Evolutionary conservation across 2,113 vertebrate genomes (phyloP).

Genomic region (Ameiurus melas): DNA sequence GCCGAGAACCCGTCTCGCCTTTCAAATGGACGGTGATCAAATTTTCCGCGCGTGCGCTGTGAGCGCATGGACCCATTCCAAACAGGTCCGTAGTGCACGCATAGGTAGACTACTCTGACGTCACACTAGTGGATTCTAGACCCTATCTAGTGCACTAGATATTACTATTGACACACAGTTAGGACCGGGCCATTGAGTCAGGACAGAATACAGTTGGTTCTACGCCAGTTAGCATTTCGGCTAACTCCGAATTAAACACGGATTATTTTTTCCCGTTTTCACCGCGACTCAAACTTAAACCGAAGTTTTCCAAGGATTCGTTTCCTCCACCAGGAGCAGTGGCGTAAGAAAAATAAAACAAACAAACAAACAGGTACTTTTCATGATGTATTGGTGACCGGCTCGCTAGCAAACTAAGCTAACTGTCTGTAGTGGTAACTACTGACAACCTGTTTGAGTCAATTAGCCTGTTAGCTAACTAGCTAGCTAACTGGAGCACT

Average conservation of each 20-base stretch:
- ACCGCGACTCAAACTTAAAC: not conserved
- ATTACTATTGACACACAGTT: not conserved
- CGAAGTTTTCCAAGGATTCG: not conserved
- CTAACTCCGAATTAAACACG: not conserved
- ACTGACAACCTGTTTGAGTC: conserved; percentile 28
- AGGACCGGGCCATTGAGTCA: not conserved
- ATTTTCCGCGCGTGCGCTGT: not conserved
- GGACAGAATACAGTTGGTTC: not conserved
- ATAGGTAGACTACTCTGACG: not conserved
- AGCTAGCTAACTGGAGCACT: not conserved
- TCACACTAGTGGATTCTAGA: not conserved
- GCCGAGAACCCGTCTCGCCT: not conserved
- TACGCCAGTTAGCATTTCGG: not conserved
- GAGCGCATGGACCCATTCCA: not conserved
- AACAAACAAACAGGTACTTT: too few relatives aligned
- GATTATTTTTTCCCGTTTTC: not conserved
- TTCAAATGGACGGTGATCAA: not conserved
- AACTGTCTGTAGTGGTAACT: conserved; percentile 17
- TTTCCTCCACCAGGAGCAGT: not conserved
- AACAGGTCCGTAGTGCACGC: not conserved
- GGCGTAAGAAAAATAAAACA: not conserved
- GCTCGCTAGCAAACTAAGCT: conserved; percentile 10
- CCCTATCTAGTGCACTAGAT: not conserved
- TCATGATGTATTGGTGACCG: not conserved
- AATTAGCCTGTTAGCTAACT: not conserved